Percentiles rank a stretch among this genome's conserved stretches.
Conservation (phyloP, 2,888 invertebrate species). For the Caenorhabditis angaria region DNA sequence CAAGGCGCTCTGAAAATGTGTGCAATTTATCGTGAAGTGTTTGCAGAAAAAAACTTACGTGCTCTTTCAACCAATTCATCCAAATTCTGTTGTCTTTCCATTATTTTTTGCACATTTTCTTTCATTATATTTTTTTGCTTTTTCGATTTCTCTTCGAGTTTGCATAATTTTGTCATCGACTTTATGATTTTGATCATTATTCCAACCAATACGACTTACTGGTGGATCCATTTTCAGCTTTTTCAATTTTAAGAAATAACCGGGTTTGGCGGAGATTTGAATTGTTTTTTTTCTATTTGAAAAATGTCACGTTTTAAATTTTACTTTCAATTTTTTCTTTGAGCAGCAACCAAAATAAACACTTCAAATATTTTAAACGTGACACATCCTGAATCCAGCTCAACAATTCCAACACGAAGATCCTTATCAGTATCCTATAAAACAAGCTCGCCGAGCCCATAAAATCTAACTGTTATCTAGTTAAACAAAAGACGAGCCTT, state of each 20-base stretch:
- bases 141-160: slow-evolving; percentile 21
- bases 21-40: too few relatives aligned
- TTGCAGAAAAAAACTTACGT: slow-evolving; percentile 16
- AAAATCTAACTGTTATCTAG: not conserved
- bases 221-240: slow-evolving; percentile 12
- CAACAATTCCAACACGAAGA: too few relatives aligned
- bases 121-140: slow-evolving; percentile 16
- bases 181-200: not conserved
- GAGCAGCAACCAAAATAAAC: not conserved
- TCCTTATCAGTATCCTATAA: not conserved
- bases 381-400: not conserved
- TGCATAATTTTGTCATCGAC: slow-evolving; percentile 31
- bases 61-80: slow-evolving; percentile 41
- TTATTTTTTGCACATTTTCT: slow-evolving; percentile 37
- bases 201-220: slow-evolving; percentile 44
- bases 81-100: slow-evolving; percentile 30
- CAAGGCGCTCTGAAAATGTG: slow-evolving; percentile 24
- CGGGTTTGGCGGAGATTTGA: too few relatives aligned
- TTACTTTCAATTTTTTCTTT: too few relatives aligned
- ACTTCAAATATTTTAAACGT: not conserved
- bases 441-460: not conserved
- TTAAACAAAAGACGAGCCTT: not conserved
- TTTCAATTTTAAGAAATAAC: not conserved
- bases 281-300: too few relatives aligned
- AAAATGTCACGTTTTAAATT: too few relatives aligned